These are phyloP conservation scores for Pheosia gnoma DNA, from an alignment of 2,888 invertebrate species.

Conservation along the genomic window DNA sequence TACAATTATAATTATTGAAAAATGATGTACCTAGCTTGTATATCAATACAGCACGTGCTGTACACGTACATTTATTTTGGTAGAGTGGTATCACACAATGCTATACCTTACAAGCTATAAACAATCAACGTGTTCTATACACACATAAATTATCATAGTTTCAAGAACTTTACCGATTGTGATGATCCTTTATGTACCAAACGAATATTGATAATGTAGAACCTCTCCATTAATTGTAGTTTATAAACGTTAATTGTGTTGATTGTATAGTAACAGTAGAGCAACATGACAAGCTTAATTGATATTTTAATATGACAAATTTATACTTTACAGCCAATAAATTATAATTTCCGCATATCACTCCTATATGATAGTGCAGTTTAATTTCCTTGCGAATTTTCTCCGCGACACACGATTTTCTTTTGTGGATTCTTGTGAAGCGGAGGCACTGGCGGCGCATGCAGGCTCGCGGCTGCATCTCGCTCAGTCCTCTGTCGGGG, in stretches of 20 bases:
- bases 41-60: not conserved
- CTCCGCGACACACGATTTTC: conserved; percentile 31
- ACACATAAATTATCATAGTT: not conserved
- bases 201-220: too few relatives aligned
- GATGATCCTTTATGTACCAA: too few relatives aligned
- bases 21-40: not conserved
- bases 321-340: not conserved
- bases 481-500: conserved; percentile 57
- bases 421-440: conserved; percentile 18
- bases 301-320: too few relatives aligned
- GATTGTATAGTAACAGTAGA: too few relatives aligned
- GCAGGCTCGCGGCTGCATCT: conserved; percentile 19
- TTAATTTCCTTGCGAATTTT: conserved; percentile 22
- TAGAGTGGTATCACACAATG: not conserved
- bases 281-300: too few relatives aligned
- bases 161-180: not conserved
- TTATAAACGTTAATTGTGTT: too few relatives aligned
- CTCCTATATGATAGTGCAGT: not conserved
- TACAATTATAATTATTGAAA: conserved; percentile 25
- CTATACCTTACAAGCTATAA: not conserved
- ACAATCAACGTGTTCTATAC: not conserved
- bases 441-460: conserved; percentile 11
- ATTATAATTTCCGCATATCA: conserved; percentile 1
- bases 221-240: too few relatives aligned
- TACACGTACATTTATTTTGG: not conserved